These are phyloP conservation scores for Dasysyrphus albostriatus DNA, from an alignment of 2,888 invertebrate species.

Conservation along the genomic window DNA sequence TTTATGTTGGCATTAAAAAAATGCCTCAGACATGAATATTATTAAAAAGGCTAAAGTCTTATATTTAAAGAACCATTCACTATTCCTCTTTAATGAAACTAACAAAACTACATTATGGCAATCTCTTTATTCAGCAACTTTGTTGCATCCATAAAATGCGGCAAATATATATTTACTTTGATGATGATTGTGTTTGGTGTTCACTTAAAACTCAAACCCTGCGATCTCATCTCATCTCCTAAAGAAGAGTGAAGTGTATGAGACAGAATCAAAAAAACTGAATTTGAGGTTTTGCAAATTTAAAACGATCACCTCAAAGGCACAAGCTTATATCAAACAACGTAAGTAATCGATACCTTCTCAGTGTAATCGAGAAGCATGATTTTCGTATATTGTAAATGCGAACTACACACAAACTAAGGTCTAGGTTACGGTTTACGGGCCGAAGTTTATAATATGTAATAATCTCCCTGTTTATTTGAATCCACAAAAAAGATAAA, in stretches of 20 bases:
- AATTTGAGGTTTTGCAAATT: conserved; percentile 43
- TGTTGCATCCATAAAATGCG: conserved; percentile 20
- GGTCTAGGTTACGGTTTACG: conserved; percentile 33
- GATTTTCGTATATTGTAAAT: conserved; percentile 42
- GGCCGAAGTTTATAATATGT: conserved; percentile 3
- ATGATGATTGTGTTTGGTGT: not conserved
- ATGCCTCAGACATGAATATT: not conserved
- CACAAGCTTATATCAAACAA: conserved; percentile 42
- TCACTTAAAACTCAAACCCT: not conserved
- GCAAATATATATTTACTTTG: not conserved
- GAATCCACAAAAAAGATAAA: not conserved
- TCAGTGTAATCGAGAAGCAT: conserved; percentile 39
- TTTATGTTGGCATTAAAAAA: not conserved
- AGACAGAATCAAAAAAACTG: conserved; percentile 12
- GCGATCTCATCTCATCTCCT: not conserved
- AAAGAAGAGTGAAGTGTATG: not conserved
- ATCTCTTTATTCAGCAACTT: not conserved
- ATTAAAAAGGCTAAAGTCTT: not conserved
- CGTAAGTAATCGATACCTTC: conserved; percentile 70
- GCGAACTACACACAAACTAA: conserved; percentile 7
- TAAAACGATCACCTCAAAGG: conserved; percentile 66
- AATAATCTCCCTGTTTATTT: conserved; percentile 11
- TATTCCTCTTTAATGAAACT: not conserved
- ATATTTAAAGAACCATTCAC: conserved; percentile 17
- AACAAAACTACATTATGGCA: not conserved